Evolutionary conservation across 2,113 vertebrate species (phyloP).

Genomic region (Fregetta grallaria): DNA sequence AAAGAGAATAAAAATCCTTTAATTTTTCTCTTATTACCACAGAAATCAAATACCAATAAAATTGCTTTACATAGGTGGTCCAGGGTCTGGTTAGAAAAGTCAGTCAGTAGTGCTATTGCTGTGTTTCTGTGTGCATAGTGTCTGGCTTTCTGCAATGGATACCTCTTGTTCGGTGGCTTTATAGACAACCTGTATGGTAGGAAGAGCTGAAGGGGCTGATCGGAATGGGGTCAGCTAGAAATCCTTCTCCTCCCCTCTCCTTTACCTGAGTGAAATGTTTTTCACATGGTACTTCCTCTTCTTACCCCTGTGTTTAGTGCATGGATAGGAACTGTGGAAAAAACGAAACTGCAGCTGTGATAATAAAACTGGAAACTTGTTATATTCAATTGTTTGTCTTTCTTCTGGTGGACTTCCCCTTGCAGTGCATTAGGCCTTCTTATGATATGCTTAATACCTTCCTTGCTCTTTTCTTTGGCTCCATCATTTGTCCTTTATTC

Average conservation of each 20-base stretch:
- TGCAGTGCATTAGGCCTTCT: neutral
- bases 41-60: neutral
- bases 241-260: neutral
- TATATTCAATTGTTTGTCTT: neutral
- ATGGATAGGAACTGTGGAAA: neutral
- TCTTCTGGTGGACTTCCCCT: neutral
- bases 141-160: neutral
- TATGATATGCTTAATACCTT: neutral
- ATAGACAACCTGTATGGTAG: neutral
- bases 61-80: neutral
- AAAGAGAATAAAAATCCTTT: neutral
- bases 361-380: neutral
- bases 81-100: neutral
- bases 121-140: neutral
- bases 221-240: neutral
- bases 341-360: slow-evolving; percentile 21
- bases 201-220: neutral
- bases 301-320: neutral
- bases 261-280: neutral
- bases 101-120: neutral
- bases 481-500: neutral
- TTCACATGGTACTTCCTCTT: neutral
- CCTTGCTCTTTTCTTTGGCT: slow-evolving; percentile 8
- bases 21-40: neutral
- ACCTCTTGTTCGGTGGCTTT: neutral